Conservation (phyloP, 2,888 invertebrate genomes). For the Charanyca ferruginea region DNA sequence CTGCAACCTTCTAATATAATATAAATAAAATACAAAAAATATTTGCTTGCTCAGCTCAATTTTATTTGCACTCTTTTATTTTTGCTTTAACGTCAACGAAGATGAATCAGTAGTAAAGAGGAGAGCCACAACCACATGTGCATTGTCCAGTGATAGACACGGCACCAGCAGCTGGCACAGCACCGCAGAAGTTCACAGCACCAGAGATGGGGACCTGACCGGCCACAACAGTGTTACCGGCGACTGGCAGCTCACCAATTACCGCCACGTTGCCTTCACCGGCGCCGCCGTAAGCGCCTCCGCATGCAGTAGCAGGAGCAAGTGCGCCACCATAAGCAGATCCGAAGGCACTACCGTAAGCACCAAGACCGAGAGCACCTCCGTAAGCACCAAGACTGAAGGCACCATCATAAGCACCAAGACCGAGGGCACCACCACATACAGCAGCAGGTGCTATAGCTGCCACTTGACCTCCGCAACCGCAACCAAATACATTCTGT, state of each 20-base stretch:
- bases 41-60: too few relatives aligned
- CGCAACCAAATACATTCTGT: constrained; percentile 11
- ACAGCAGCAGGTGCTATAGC: neutral
- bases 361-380: constrained; percentile 17
- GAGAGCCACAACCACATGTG: constrained; percentile 39
- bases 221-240: constrained; percentile 45
- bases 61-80: too few relatives aligned
- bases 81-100: too few relatives aligned
- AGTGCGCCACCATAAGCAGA: constrained; percentile 15
- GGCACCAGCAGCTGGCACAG: constrained; percentile 49
- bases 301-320: neutral
- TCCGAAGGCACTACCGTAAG: constrained; percentile 21
- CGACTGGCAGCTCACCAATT: constrained; percentile 63
- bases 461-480: neutral
- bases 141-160: constrained; percentile 45
- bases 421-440: neutral
- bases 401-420: constrained; percentile 1
- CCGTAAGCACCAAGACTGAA: constrained; percentile 19
- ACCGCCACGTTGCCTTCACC: constrained; percentile 72
- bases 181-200: constrained; percentile 55
- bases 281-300: constrained; percentile 27
- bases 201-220: constrained; percentile 70
- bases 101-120: neutral
- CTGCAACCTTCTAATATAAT: too few relatives aligned
- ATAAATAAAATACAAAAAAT: too few relatives aligned